phyloP scores from a whole-genome alignment of 1,140 invertebrate genomes.

The Octopus sinensis region DNA sequence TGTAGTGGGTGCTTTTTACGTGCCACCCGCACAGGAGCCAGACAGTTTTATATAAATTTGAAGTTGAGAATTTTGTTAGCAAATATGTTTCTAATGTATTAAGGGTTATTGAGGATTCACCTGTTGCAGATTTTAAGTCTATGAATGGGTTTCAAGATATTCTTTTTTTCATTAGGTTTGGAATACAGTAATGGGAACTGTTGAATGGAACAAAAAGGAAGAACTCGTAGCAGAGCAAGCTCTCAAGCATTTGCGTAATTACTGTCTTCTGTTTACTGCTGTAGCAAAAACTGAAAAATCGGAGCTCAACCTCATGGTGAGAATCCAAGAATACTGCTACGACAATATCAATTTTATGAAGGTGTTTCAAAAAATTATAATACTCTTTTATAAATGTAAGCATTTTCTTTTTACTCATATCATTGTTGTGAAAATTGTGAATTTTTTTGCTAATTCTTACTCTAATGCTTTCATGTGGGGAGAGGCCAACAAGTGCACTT shows the following conservation, averaged over 20 bases:
- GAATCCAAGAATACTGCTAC: constrained; percentile 95
- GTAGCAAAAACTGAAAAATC: constrained; percentile 78
- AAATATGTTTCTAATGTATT: no score
- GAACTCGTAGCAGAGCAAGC: constrained; percentile 92
- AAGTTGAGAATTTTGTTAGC: no score
- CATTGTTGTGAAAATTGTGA: background rate
- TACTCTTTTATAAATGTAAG: constrained; percentile 91
- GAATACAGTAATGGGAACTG: constrained; percentile 87
- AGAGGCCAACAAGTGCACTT: background rate
- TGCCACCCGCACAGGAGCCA: no score
- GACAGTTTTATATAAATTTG: no score
- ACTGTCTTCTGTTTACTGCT: constrained; percentile 79
- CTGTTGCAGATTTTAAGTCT: no score
- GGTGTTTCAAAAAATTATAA: constrained; percentile 93
- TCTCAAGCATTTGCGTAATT: constrained; percentile 81
- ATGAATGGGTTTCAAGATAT: no score
- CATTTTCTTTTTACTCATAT: constrained; percentile 17
- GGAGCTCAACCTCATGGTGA: constrained; percentile 81
- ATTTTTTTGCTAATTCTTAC: background rate
- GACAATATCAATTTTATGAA: constrained; percentile 99
- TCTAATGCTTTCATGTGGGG: background rate
- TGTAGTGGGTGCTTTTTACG: no score
- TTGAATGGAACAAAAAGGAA: constrained; percentile 98
- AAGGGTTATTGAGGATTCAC: no score
- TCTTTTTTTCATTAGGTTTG: constrained; percentile 65